Conservation (phyloP, 2,113 vertebrate species). For the Penelope pileata region DNA sequence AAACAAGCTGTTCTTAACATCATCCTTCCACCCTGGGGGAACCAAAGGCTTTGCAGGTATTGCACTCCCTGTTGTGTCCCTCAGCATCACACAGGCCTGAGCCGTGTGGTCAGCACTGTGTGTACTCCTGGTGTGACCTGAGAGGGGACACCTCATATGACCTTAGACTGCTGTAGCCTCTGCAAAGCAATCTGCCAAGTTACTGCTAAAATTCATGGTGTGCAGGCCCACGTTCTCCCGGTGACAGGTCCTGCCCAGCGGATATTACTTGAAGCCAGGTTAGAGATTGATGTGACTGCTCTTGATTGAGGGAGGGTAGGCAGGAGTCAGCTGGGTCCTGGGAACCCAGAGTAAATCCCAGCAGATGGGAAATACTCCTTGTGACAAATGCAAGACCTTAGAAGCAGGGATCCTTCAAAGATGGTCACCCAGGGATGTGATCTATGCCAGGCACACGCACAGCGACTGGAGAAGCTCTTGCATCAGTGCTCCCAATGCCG, state of each 20-base stretch:
- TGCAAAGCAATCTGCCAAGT: not conserved
- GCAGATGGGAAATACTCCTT: constrained; percentile 43
- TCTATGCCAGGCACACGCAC: not conserved
- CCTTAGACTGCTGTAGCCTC: not conserved
- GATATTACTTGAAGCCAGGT: not conserved
- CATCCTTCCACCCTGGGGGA: not conserved
- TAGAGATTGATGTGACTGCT: not conserved
- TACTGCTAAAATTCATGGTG: not conserved
- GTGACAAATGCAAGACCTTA: constrained; percentile 52
- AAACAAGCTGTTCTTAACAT: not conserved
- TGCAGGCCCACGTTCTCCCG: not conserved
- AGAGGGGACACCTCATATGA: not conserved
- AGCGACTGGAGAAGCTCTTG: not conserved
- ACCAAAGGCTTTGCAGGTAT: not conserved
- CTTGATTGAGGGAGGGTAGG: not conserved
- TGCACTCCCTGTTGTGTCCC: not conserved
- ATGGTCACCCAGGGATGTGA: constrained; percentile 7
- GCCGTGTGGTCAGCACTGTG: not conserved
- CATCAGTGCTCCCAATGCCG: not conserved
- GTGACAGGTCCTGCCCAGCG: not conserved
- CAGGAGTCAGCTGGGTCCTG: not conserved
- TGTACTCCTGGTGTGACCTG: not conserved
- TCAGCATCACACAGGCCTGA: not conserved
- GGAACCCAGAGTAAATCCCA: not conserved
- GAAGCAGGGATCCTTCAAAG: constrained; percentile 42